phyloP scores from a whole-genome alignment of 1,140 invertebrate genomes.

The Musca vetustissima region DNA sequence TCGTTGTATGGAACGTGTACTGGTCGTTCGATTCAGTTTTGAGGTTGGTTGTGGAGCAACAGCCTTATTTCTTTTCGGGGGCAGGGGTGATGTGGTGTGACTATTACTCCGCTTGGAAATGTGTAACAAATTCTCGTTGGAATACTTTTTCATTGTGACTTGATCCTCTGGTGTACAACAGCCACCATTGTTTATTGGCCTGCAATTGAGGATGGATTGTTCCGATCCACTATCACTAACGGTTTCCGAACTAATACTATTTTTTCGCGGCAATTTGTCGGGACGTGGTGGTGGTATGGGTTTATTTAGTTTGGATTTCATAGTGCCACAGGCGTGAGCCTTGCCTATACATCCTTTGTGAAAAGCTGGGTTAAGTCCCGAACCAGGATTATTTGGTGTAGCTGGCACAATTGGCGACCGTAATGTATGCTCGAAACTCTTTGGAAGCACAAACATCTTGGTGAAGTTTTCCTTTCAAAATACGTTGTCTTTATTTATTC shows the following conservation, averaged over 20 bases:
- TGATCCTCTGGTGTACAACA: not conserved
- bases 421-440: conserved; percentile 67
- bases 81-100: not conserved
- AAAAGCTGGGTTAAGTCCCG: conserved; percentile 62
- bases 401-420: conserved; percentile 46
- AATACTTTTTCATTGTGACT: not conserved
- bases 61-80: not conserved
- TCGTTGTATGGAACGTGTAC: not conserved
- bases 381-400: conserved; percentile 50
- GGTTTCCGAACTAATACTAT: conserved; percentile 61
- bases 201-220: conserved; percentile 44
- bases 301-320: conserved; percentile 44
- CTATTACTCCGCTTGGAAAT: not conserved
- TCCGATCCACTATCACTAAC: conserved; percentile 61
- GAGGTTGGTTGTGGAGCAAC: not conserved
- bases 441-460: conserved; percentile 64
- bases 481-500: not conserved
- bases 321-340: conserved; percentile 67
- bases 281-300: conserved; percentile 18
- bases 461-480: not conserved
- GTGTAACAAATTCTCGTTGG: not conserved
- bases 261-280: conserved; percentile 50
- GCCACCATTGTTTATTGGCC: not conserved
- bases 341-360: conserved; percentile 72
- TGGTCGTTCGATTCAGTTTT: not conserved